Evolutionary conservation across 2,888 invertebrate species (phyloP).

Genomic region (Drosophila phalerata): DNA sequence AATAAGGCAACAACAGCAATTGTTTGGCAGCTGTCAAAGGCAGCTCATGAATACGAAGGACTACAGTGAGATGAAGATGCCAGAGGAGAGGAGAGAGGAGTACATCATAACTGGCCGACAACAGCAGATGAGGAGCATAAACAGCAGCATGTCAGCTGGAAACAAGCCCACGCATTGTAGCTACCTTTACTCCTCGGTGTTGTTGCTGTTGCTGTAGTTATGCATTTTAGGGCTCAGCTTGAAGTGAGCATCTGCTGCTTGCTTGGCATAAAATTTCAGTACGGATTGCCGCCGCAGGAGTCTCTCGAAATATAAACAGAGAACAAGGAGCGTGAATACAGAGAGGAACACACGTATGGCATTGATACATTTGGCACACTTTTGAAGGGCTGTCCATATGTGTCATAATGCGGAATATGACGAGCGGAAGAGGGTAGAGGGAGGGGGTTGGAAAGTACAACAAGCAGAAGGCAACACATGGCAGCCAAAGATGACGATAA

Average conservation of each 20-base stretch:
- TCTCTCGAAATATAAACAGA: slow-evolving; percentile 44
- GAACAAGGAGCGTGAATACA: slow-evolving; percentile 16
- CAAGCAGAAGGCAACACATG: slow-evolving; percentile 43
- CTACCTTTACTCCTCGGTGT: slow-evolving; percentile 10
- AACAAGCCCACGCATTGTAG: slow-evolving; percentile 30
- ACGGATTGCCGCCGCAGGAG: slow-evolving; percentile 46
- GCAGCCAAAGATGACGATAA: slow-evolving; percentile 53
- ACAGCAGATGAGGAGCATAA: slow-evolving; percentile 27
- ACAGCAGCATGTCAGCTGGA: slow-evolving; percentile 47
- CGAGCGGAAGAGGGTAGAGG: neutral
- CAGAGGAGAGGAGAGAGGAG: slow-evolving; percentile 7
- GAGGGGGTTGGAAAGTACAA: slow-evolving; percentile 3
- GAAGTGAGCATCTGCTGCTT: slow-evolving; percentile 53
- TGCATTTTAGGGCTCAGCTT: slow-evolving; percentile 46
- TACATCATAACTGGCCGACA: slow-evolving; percentile 41
- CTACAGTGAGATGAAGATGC: slow-evolving; percentile 4
- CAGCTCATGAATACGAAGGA: slow-evolving; percentile 27
- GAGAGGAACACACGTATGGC: slow-evolving; percentile 30
- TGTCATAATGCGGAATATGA: slow-evolving; percentile 30
- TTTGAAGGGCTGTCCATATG: slow-evolving; percentile 45
- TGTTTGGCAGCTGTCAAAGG: slow-evolving; percentile 47
- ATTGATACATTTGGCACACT: slow-evolving; percentile 62
- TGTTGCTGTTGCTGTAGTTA: slow-evolving; percentile 24
- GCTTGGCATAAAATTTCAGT: slow-evolving; percentile 27
- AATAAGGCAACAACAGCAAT: slow-evolving; percentile 40